Base-by-base conservation (phyloP, 2,888 invertebrate genomes). In the Axea sp. region DNA sequence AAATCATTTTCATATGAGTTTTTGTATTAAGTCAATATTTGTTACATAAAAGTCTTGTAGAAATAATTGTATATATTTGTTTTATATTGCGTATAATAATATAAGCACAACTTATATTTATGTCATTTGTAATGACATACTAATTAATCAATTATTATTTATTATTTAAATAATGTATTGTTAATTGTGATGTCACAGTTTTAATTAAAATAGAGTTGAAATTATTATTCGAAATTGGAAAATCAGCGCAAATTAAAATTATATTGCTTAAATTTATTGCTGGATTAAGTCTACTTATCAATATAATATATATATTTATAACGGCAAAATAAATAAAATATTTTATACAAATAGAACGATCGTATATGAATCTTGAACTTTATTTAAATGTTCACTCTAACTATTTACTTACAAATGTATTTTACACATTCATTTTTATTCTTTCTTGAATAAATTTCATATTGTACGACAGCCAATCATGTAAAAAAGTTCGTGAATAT, bases 261-360 rank as follows among this genome's bases (percentile, higher is more conserved):
- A 7, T 24, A 24, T 24, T 24, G 24, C 24, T 24, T 24, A 24
- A 6, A 24, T 24, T n/a, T n/a, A n/a, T 24, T 7, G 24, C 24
- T 24, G 3, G 3, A 6, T 24, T 24, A 24, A 5, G 7, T 6
- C 24, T 24, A 24, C 1, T 6, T 24, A 24, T 24, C 6, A 24
- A 19, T 19, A 19, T 19, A 19, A 19, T 26, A 26, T 30, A 17
- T 39, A 60, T 17, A 43, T 60, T 30, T 47, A 45, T 59, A 62
- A 69, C 33, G 59, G 67, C 57, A 73, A 60, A 77, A 75, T 77
- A 77, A 77, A 77, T 77, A 75, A 75, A 75, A 77, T 75, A 75
- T 45, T 73, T 69, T 77, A 75, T 71, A 74, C 71, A 67, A 60
- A 55, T 59, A 35, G 69, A 59, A 67, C 67, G 67, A 69, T 73